Evolutionary conservation across 2,113 vertebrate genomes (phyloP).

Genomic region (Stigmatopora argus): DNA sequence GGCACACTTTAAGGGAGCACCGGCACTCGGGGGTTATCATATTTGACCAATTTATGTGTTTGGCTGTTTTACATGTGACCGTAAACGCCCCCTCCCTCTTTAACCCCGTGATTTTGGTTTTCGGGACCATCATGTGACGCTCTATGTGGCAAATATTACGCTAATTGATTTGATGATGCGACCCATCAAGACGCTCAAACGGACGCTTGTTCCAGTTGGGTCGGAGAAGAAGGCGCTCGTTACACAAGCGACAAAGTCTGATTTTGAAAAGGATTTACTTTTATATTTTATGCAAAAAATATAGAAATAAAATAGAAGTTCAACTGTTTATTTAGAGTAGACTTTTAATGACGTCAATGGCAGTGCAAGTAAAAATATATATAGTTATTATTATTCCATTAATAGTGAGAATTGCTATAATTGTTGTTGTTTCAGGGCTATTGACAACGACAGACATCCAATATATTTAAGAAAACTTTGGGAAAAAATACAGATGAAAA

Average conservation of each 20-base stretch:
- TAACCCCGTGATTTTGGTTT: constrained; percentile 68
- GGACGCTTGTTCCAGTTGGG: constrained; percentile 34
- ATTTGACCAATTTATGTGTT: background rate
- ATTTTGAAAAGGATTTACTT: background rate
- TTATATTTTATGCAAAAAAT: too few species aligned
- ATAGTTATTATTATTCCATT: too few species aligned
- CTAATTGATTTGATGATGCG: constrained; percentile 63
- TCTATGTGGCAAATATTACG: constrained; percentile 45
- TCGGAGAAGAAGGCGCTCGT: too few species aligned
- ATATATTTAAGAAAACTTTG: too few species aligned
- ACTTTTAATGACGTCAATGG: too few species aligned
- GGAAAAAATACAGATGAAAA: too few species aligned
- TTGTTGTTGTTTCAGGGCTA: too few species aligned
- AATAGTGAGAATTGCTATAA: too few species aligned
- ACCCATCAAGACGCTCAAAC: constrained; percentile 52
- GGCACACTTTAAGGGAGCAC: background rate
- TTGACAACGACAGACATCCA: too few species aligned
- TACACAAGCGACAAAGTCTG: background rate
- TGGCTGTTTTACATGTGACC: background rate
- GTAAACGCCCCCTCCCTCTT: background rate
- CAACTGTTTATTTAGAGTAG: too few species aligned
- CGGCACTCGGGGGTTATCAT: background rate
- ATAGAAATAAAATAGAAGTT: too few species aligned
- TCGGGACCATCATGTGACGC: constrained; percentile 56
- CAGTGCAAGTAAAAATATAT: too few species aligned